A percentile compares a stretch with the other conserved stretches of the same genome.
These are phyloP conservation scores for Caenorhabditis sulstoni DNA, from an alignment of 2,888 invertebrate genomes.

Conservation along the genomic window DNA sequence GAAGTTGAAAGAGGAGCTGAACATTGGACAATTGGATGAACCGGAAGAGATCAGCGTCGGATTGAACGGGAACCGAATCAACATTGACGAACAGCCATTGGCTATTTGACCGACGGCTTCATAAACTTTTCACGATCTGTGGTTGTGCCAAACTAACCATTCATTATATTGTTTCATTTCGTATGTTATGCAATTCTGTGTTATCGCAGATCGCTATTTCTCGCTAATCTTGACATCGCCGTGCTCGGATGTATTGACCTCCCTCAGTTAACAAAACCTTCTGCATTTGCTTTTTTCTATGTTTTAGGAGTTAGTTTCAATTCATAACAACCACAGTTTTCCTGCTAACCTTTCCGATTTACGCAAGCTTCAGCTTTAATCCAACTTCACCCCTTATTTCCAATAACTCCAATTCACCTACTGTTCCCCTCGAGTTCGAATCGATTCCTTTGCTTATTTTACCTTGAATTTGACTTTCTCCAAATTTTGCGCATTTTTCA, in stretches of 20 bases:
- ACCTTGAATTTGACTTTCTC: background rate
- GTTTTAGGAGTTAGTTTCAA: too few relatives aligned
- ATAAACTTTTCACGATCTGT: background rate
- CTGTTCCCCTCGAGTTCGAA: too few relatives aligned
- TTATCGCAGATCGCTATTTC: too few relatives aligned
- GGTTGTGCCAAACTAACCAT: background rate
- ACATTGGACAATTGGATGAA: slow-evolving; percentile 53
- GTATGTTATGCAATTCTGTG: too few relatives aligned
- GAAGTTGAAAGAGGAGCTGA: slow-evolving; percentile 55
- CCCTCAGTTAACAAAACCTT: background rate
- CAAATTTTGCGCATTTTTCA: slow-evolving; percentile 2
- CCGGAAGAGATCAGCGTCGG: slow-evolving; percentile 62
- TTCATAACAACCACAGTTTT: too few relatives aligned
- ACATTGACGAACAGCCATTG: slow-evolving; percentile 49
- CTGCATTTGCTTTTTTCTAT: too few relatives aligned
- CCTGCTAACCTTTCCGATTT: too few relatives aligned
- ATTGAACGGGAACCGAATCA: slow-evolving; percentile 56
- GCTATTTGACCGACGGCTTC: slow-evolving; percentile 20
- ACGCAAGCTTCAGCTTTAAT: too few relatives aligned
- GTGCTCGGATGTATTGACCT: too few relatives aligned
- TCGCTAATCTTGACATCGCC: too few relatives aligned
- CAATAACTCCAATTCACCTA: too few relatives aligned
- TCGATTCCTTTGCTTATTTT: background rate
- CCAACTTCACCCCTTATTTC: too few relatives aligned
- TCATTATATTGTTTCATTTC: background rate